Evolutionary conservation across 2,113 vertebrate genomes (phyloP).

Genomic region (Microcebus jonahi): DNA sequence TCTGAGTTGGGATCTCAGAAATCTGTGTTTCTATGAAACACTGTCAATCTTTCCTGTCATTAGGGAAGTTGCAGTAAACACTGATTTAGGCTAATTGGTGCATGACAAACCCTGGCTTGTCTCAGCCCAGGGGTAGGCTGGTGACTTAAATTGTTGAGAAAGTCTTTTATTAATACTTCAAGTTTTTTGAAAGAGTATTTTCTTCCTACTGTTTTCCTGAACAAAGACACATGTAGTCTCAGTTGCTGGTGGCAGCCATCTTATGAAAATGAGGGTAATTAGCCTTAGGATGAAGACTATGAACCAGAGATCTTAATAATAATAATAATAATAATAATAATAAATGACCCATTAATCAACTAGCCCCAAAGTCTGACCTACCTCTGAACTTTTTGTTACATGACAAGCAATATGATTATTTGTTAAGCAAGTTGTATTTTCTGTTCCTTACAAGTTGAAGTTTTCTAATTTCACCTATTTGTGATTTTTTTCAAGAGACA

Average conservation of each 20-base stretch:
- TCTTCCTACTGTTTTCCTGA: not conserved
- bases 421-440: conserved; percentile 26
- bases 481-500: not conserved
- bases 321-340: not conserved
- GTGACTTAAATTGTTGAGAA: not conserved
- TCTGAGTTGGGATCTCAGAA: not conserved
- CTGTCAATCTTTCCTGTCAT: not conserved
- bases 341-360: not conserved
- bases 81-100: not conserved
- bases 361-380: not conserved
- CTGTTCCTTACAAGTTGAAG: not conserved
- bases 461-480: conserved; percentile 12
- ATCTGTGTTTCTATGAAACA: not conserved
- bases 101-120: not conserved
- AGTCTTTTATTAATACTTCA: not conserved
- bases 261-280: not conserved
- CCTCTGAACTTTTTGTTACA: conserved; percentile 11
- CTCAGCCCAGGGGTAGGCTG: not conserved
- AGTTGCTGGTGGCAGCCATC: not conserved
- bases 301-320: not conserved
- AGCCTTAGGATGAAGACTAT: conserved; percentile 12
- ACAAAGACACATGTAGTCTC: not conserved
- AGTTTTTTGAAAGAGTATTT: conserved; percentile 21
- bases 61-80: not conserved
- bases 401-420: conserved; percentile 1